These are phyloP conservation scores for Hippasteria phrygiana DNA, from an alignment of 53 echinoderm and acorn worm species.

Conservation along the genomic window DNA sequence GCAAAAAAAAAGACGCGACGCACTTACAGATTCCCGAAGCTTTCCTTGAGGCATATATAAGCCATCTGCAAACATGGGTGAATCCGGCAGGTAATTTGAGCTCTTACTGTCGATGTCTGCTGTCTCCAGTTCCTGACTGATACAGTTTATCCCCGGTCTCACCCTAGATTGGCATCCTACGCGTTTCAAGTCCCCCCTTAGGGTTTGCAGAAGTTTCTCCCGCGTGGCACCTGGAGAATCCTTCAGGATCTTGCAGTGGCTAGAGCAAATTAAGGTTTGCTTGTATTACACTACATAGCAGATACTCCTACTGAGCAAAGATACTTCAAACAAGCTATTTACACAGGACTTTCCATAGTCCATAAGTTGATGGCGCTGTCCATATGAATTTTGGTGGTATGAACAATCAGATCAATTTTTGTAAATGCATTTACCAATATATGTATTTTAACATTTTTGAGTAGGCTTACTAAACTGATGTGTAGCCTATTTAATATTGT, in stretches of 20 bases:
- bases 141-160: not conserved
- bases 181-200: not conserved
- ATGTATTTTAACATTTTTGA: too few species aligned
- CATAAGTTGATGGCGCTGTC: too few species aligned
- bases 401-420: too few species aligned
- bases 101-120: not conserved
- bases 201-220: not conserved
- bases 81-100: slow-evolving; percentile 10
- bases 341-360: too few species aligned
- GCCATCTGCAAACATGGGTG: slow-evolving; percentile 24
- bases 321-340: too few species aligned
- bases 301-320: not conserved
- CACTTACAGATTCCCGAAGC: too few species aligned
- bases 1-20: too few species aligned
- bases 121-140: slow-evolving; percentile 5
- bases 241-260: not conserved
- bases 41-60: slow-evolving; percentile 21
- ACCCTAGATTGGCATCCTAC: not conserved
- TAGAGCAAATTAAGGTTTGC: not conserved
- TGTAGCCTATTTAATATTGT: too few species aligned
- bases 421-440: too few species aligned
- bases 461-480: too few species aligned
- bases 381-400: too few species aligned
- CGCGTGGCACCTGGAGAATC: not conserved
- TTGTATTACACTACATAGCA: not conserved